Evolutionary conservation across 2,113 vertebrate species (phyloP).

Genomic region (Dipodomys ordii): DNA sequence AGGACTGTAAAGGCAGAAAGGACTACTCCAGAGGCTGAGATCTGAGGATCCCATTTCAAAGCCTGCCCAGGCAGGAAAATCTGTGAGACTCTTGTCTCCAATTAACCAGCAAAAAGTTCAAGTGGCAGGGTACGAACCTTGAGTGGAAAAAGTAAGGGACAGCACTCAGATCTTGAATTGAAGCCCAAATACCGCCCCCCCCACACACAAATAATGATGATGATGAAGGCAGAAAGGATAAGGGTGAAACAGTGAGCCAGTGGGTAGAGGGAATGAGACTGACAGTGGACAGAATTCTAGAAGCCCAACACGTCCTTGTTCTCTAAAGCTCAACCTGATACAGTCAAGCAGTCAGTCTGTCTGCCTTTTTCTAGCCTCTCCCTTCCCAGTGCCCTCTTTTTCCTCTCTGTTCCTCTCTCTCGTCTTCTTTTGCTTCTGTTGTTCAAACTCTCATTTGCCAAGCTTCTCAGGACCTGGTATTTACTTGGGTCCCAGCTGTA

Average conservation of each 20-base stretch:
- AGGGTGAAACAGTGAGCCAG: background rate
- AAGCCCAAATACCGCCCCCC: no score
- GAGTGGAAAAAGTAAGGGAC: no score
- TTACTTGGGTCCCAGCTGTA: background rate
- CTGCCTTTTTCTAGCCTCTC: no score
- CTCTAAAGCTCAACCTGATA: background rate
- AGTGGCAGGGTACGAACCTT: no score
- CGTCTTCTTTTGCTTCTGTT: background rate
- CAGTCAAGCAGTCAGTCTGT: no score
- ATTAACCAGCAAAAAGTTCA: no score
- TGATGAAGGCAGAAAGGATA: background rate
- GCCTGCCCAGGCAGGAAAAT: no score
- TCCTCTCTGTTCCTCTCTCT: background rate
- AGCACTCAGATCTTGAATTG: no score
- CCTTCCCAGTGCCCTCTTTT: no score
- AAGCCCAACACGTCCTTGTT: background rate
- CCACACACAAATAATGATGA: background rate
- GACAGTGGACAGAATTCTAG: background rate
- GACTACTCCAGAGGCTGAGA: no score
- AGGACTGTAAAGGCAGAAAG: background rate
- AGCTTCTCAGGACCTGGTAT: background rate
- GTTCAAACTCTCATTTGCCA: background rate
- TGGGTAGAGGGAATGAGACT: background rate
- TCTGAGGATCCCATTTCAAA: no score
- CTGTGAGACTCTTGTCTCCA: no score